A percentile compares a stretch with the other conserved stretches of the same genome.
Conservation (phyloP, 2,797 vertebrate genomes). For the Poeciliopsis paucimaculata region DNA sequence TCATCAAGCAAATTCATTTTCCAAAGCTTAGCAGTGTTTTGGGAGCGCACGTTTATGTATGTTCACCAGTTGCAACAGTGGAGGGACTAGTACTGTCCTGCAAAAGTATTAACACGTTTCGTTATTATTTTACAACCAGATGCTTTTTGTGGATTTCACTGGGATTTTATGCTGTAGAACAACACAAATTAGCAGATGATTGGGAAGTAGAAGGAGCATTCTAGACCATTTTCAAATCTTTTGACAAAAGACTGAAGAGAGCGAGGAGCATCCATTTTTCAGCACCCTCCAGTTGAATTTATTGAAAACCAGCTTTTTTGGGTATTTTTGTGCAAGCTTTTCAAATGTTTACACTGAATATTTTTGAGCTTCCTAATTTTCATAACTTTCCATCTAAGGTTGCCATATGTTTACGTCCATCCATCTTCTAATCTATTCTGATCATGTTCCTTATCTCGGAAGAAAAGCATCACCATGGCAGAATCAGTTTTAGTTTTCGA, state of each 20-base stretch:
- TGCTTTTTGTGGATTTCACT: not conserved
- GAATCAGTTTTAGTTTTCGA: not conserved
- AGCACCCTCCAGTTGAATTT: not conserved
- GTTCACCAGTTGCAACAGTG: slow-evolving; percentile 39
- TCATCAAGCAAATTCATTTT: slow-evolving; percentile 83
- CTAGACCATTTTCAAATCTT: slow-evolving; percentile 14
- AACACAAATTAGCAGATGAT: not conserved
- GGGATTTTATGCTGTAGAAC: not conserved
- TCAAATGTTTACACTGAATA: not conserved
- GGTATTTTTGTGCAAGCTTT: not conserved
- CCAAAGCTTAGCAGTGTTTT: slow-evolving; percentile 66
- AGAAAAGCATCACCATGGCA: not conserved
- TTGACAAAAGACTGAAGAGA: not conserved
- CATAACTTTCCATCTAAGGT: not conserved
- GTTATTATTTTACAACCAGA: not conserved
- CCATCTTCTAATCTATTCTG: not conserved
- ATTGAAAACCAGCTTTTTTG: not conserved
- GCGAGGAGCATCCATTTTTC: not conserved
- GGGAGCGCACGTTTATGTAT: slow-evolving; percentile 35
- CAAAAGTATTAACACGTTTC: not conserved
- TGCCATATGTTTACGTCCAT: not conserved
- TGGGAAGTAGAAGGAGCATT: slow-evolving; percentile 16
- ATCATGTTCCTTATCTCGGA: not conserved
- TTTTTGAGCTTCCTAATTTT: not conserved
- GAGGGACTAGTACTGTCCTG: slow-evolving; percentile 4